Conservation (phyloP, 2,888 invertebrate genomes). For the Limnephilus marmoratus region DNA sequence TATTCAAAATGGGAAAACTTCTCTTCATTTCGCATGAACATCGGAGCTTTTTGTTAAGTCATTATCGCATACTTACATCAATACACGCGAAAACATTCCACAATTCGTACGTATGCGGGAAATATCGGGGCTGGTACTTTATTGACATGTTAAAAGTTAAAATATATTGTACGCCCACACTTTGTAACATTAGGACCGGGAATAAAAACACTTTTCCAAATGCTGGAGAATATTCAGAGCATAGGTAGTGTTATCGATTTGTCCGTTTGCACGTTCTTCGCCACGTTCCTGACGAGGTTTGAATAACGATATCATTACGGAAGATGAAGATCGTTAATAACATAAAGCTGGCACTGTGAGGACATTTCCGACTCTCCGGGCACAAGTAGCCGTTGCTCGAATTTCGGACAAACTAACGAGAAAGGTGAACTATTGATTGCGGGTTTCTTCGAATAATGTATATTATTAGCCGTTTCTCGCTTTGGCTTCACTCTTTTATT, state of each 20-base stretch:
- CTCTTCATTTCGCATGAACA: neutral
- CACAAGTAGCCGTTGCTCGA: neutral
- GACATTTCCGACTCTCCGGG: neutral
- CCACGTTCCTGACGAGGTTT: slow-evolving; percentile 19
- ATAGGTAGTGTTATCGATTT: slow-evolving; percentile 26
- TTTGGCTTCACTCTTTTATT: neutral
- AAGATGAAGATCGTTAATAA: slow-evolving; percentile 2
- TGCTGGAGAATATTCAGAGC: neutral
- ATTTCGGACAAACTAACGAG: neutral
- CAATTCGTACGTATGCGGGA: neutral
- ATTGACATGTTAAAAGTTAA: neutral
- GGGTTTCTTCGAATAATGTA: neutral
- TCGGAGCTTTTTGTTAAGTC: too few species aligned
- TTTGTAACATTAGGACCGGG: slow-evolving; percentile 10
- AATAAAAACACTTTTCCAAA: neutral
- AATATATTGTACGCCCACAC: neutral
- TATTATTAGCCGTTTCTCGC: neutral
- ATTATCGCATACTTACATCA: too few species aligned
- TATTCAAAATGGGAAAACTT: neutral
- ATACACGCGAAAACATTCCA: too few species aligned
- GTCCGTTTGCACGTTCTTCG: slow-evolving; percentile 16
- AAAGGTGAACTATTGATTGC: neutral
- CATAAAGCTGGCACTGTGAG: neutral
- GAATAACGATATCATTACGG: slow-evolving; percentile 27
- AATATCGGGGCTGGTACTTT: neutral